phyloP scores from a whole-genome alignment of 2,797 vertebrate species.

The Enteromius anoplus region DNA sequence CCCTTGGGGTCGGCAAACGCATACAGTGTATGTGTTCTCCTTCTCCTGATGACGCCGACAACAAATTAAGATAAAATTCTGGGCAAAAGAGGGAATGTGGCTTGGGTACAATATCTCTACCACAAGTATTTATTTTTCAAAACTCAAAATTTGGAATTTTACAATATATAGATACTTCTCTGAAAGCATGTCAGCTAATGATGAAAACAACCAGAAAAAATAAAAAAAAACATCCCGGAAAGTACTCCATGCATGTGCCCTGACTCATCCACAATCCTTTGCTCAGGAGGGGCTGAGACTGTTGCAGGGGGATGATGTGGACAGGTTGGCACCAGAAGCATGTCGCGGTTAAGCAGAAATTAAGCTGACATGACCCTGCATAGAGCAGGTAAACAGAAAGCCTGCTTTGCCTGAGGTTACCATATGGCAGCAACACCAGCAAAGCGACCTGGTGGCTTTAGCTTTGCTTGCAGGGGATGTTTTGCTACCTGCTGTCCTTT shows the following conservation, averaged over 20 bases:
- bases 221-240: not conserved
- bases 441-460: conserved; percentile 66
- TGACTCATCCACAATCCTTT: conserved; percentile 33
- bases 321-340: conserved; percentile 71
- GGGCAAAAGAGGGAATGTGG: not conserved
- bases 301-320: conserved; percentile 49
- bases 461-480: conserved; percentile 52
- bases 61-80: not conserved
- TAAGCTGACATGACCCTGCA: conserved; percentile 79
- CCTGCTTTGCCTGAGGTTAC: conserved; percentile 80
- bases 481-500: conserved; percentile 71
- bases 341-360: conserved; percentile 75
- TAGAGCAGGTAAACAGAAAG: conserved; percentile 81
- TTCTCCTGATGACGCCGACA: too few relatives aligned
- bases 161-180: not conserved
- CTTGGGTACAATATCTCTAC: not conserved
- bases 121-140: not conserved
- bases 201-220: not conserved
- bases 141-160: not conserved
- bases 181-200: conserved; percentile 12
- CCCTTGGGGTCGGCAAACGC: too few relatives aligned
- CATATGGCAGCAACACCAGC: conserved; percentile 79
- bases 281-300: conserved; percentile 31
- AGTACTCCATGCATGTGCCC: not conserved
- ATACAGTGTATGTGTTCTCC: too few relatives aligned